phyloP scores from a whole-genome alignment of 2,797 vertebrate species.

The Acanthurus tractus region DNA sequence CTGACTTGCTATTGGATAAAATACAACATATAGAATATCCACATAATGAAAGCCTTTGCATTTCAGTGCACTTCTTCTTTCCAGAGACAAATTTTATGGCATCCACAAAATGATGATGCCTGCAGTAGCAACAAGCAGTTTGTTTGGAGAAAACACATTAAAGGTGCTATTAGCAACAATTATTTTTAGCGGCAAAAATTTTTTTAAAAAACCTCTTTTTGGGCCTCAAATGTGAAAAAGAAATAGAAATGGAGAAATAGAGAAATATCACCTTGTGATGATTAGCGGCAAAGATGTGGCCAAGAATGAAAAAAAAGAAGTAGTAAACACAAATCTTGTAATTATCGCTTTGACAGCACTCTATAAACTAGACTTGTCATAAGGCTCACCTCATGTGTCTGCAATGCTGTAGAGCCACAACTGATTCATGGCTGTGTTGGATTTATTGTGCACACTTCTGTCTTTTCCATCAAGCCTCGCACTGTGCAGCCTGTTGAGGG shows the following conservation, averaged over 20 bases:
- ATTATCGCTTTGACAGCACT: conserved; percentile 1
- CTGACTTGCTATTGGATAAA: neutral
- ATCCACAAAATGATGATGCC: neutral
- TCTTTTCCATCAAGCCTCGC: conserved; percentile 17
- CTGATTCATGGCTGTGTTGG: conserved; percentile 33
- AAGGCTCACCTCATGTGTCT: conserved; percentile 2
- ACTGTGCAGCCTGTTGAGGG: neutral
- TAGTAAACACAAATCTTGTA: neutral
- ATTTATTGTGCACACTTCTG: conserved; percentile 13
- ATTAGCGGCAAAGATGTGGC: conserved; percentile 15
- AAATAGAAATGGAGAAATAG: neutral
- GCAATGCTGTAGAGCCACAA: conserved; percentile 9
- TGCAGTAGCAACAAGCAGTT: neutral
- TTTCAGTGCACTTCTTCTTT: neutral
- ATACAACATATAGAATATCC: neutral
- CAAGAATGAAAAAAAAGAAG: conserved; percentile 4
- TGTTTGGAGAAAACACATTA: conserved; percentile 4
- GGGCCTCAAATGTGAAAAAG: conserved; percentile 5
- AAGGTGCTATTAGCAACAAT: neutral
- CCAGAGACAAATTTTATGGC: neutral
- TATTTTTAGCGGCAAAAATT: neutral
- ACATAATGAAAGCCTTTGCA: neutral
- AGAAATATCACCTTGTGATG: neutral
- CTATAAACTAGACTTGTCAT: conserved; percentile 22
- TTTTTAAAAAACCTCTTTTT: neutral